Percentiles rank a stretch among this genome's conserved stretches.
phyloP scores from a whole-genome alignment of 2,888 invertebrate genomes.

The Scaeva pyrastri region DNA sequence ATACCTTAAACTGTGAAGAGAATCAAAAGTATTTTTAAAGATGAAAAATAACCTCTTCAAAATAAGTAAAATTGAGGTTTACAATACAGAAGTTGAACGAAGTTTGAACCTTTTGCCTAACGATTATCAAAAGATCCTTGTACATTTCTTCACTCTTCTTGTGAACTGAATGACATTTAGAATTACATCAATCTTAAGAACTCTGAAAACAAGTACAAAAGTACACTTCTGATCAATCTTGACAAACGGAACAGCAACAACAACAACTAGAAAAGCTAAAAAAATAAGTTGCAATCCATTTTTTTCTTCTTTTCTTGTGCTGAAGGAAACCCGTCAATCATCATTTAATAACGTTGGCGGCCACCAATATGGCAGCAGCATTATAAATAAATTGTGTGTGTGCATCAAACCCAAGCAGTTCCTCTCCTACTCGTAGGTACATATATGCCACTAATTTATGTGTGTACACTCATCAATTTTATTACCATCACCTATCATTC shows the following conservation, averaged over 20 bases:
- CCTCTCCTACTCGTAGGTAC: too few relatives aligned
- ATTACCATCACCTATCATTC: conserved; percentile 76
- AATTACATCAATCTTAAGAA: too few relatives aligned
- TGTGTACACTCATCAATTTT: conserved; percentile 76
- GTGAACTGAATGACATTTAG: too few relatives aligned
- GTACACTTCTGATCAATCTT: neutral
- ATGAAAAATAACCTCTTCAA: too few relatives aligned
- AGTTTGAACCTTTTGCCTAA: too few relatives aligned
- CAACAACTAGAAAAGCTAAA: conserved; percentile 10
- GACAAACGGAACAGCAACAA: neutral
- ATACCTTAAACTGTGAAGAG: too few relatives aligned
- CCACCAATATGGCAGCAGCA: conserved; percentile 71
- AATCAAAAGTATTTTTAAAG: too few relatives aligned
- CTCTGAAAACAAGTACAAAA: too few relatives aligned
- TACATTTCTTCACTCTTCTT: too few relatives aligned
- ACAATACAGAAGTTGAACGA: too few relatives aligned
- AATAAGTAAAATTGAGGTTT: too few relatives aligned
- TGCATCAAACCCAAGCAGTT: conserved; percentile 68
- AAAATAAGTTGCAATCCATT: conserved; percentile 6
- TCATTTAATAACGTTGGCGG: conserved; percentile 73
- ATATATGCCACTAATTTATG: conserved; percentile 72
- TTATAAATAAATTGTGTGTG: conserved; percentile 59
- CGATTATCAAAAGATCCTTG: too few relatives aligned
- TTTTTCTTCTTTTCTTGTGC: conserved; percentile 10
- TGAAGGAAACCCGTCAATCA: conserved; percentile 72